These are phyloP conservation scores for Tragelaphus strepsiceros DNA, from an alignment of 2,113 vertebrate genomes.

Conservation along the genomic window DNA sequence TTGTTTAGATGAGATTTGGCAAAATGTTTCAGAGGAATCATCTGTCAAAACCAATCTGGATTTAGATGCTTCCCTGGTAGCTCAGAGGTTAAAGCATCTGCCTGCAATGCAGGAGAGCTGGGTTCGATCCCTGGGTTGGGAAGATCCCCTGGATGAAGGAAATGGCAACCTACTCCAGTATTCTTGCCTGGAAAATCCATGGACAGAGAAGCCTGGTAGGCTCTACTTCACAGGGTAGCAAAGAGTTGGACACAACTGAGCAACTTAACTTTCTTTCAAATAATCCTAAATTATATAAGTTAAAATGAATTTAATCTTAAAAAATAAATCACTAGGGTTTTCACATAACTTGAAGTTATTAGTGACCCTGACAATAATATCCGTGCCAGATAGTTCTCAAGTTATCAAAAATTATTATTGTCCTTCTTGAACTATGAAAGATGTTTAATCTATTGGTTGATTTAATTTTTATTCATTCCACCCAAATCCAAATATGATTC, in stretches of 20 bases:
- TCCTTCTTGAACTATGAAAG: background rate
- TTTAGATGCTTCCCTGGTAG: background rate
- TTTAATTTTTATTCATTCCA: background rate
- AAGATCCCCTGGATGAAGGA: too few relatives aligned
- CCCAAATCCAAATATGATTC: background rate
- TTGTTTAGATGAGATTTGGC: constrained; percentile 22
- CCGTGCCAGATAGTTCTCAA: background rate
- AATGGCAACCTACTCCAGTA: too few relatives aligned
- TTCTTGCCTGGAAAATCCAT: too few relatives aligned
- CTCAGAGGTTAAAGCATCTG: too few relatives aligned
- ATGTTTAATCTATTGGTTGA: background rate
- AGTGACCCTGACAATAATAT: background rate
- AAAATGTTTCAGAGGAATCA: constrained; percentile 12
- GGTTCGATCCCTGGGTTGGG: too few relatives aligned
- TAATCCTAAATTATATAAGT: background rate
- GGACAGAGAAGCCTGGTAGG: too few relatives aligned
- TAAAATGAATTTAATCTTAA: constrained; percentile 21
- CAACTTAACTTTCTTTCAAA: background rate
- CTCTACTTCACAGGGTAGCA: too few relatives aligned
- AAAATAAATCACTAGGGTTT: constrained; percentile 24
- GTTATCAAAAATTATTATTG: background rate
- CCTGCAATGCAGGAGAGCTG: too few relatives aligned
- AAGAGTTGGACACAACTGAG: too few relatives aligned
- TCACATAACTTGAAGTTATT: constrained; percentile 17
- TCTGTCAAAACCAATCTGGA: background rate